Evolutionary conservation across 2,113 vertebrate species (phyloP).

Genomic region (Aptenodytes forsteri): DNA sequence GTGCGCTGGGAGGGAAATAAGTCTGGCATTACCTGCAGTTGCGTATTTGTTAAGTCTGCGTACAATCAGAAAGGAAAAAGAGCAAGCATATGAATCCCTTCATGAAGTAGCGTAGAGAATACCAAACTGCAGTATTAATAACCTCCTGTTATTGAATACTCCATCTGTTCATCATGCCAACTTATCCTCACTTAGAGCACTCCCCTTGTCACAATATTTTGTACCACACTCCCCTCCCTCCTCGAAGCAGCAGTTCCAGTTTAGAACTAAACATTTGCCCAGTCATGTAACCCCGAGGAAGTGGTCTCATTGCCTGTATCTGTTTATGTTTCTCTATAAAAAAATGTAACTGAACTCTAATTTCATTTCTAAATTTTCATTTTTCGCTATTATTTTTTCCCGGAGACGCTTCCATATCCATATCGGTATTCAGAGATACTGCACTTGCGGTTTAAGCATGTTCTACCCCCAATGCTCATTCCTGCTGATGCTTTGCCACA

Average conservation of each 20-base stretch:
- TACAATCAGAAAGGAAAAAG: conserved; percentile 56
- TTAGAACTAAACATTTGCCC: conserved; percentile 50
- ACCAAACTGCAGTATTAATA: conserved; percentile 74
- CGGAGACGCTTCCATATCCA: background rate
- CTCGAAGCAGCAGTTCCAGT: conserved; percentile 49
- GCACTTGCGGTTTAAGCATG: background rate
- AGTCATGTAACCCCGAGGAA: conserved; percentile 26
- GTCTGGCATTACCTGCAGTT: background rate
- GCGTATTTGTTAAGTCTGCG: background rate
- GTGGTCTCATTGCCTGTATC: background rate
- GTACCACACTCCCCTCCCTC: conserved; percentile 65
- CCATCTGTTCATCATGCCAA: conserved; percentile 73
- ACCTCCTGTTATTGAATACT: conserved; percentile 72
- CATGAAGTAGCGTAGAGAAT: conserved; percentile 50
- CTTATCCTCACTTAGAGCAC: conserved; percentile 69
- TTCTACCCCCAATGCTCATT: background rate
- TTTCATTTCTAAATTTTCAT: background rate
- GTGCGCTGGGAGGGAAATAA: background rate
- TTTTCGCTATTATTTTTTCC: background rate
- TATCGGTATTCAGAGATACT: background rate
- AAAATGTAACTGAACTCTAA: background rate
- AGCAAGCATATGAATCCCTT: conserved; percentile 71
- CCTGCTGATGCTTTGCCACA: conserved; percentile 6
- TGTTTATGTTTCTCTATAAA: background rate
- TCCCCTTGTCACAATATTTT: conserved; percentile 75